Base-by-base conservation (phyloP, 2,113 vertebrate species). In the Aleadryas rufinucha region DNA sequence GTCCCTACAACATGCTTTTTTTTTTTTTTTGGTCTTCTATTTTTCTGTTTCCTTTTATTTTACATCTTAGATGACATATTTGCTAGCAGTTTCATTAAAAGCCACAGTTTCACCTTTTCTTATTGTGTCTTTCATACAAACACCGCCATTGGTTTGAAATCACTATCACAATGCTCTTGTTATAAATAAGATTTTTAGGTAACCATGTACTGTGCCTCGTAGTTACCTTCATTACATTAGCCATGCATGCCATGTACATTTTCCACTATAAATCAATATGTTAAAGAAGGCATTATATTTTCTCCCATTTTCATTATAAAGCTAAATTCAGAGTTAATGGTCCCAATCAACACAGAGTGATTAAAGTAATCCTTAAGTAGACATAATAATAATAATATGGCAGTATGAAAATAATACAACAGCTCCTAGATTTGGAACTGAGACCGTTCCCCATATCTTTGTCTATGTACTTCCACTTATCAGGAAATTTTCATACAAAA, bases 211-310 rank as follows among this genome's bases (percentile, higher is more conserved):
- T 87, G 60, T 82, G 19, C 5, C 9, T 75, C 6, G 0, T 49
- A 22, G 11, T 84, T 74, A 37, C 6, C 23, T 16, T 63, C 61
- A 54, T 63, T 80, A 13, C 13, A 64, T 57, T 77, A 74, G 74
- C 56, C 4, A 37, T 37, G 7, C 3, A n/a, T 56, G 33, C 5
- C 10, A n/a, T 1, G 4, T 14, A 35, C 1, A 10, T 71, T 88
- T 93, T 71, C 22, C 12, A 42, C 14, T 31, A 33, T 69, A 72
- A 89, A 81, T 81, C 17, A 26, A 28, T 65, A 30, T 41, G 11
- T n/a, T 65, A 72, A 91, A 59, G 35, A 89, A 78, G 4, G 3
- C 23, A 37, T n/a, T 49, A 6, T 42, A 66, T 65, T 83, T 70
- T 89, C 35, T 81, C 4, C 35, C 10, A 30, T 91, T 93, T 89